Conservation (phyloP, 2,113 vertebrate species). For the Trematocara variabile region DNA sequence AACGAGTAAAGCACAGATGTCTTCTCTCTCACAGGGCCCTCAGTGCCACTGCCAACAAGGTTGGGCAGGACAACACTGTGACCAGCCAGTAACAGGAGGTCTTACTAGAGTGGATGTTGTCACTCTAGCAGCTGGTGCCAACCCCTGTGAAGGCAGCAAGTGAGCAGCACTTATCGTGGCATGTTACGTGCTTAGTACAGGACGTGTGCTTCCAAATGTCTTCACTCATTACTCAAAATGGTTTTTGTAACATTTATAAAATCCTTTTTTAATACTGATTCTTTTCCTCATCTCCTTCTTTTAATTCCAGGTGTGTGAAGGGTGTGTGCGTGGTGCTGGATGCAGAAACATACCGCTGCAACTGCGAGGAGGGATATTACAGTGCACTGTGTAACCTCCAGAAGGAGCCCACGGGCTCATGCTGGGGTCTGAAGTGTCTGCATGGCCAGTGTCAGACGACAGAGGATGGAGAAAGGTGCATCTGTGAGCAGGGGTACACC, state of each 20-base stretch:
- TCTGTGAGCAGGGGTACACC: constrained; percentile 81
- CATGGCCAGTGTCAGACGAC: constrained; percentile 82
- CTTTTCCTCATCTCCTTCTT: neutral
- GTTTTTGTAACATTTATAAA: neutral
- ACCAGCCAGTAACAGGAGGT: constrained; percentile 71
- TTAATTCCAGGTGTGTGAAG: constrained; percentile 80
- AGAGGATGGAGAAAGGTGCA: constrained; percentile 77
- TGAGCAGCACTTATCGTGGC: constrained; percentile 49
- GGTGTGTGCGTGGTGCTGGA: constrained; percentile 85
- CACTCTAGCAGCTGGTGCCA: constrained; percentile 6
- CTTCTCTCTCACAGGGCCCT: constrained; percentile 64
- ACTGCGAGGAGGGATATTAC: constrained; percentile 82
- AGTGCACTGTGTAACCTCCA: constrained; percentile 88
- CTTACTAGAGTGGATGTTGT: constrained; percentile 9
- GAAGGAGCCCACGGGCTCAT: constrained; percentile 67
- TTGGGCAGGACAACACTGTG: constrained; percentile 88
- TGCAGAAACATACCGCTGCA: constrained; percentile 87
- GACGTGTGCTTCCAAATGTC: neutral
- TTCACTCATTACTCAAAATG: neutral
- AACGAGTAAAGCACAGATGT: neutral
- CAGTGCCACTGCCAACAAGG: constrained; percentile 87
- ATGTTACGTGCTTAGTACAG: neutral
- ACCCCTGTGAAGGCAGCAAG: constrained; percentile 89
- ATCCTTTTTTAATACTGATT: neutral
- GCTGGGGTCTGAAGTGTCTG: constrained; percentile 73